Base-by-base conservation (phyloP, 2,797 vertebrate genomes). In the Geotrypetes seraphini region DNA sequence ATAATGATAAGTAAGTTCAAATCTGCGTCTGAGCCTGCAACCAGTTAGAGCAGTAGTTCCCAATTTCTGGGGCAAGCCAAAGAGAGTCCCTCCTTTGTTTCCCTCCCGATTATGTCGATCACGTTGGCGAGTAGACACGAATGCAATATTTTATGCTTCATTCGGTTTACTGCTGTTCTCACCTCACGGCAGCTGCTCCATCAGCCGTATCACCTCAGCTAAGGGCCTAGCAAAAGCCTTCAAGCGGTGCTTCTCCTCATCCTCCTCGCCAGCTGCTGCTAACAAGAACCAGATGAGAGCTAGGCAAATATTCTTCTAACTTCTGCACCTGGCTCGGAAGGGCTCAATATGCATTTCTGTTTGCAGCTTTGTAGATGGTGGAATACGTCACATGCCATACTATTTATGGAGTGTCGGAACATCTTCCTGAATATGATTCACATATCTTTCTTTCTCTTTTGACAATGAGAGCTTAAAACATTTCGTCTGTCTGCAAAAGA, bases 121-220 rank as follows among this genome's bases (percentile, higher is more conserved):
- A n/a, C n/a, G n/a, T n/a, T n/a, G n/a, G n/a, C n/a, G n/a, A n/a
- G n/a, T n/a, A n/a, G n/a, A n/a, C n/a, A n/a, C n/a, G n/a, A n/a
- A n/a, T n/a, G n/a, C n/a, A n/a, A n/a, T 13, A 53, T 50, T 14
- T 33, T 44, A 32, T 61, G 39, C 28, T 37, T 41, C 43, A 39
- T 36, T 59, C 30, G 33, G 21, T 45, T n/a, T 53, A 36, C 50
- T 53, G 44, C 28, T 40, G 30, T 8, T 31, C 45, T 35, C 5
- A 34, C 37, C 53, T 50, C 26, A 39, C 31, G 38, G 24, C 35
- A 41, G 21, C 32, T 59, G 42, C 57, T 61, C 56, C 54, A 43
- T 43, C 51, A 59, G 46, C 55, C 50, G 31, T 37, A 32, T 31
- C 55, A 68, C 36, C 19, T 16, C 15, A 29, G 19, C 39, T 50